phyloP scores from a whole-genome alignment of 2,113 vertebrate genomes.

The Ranitomeya variabilis region DNA sequence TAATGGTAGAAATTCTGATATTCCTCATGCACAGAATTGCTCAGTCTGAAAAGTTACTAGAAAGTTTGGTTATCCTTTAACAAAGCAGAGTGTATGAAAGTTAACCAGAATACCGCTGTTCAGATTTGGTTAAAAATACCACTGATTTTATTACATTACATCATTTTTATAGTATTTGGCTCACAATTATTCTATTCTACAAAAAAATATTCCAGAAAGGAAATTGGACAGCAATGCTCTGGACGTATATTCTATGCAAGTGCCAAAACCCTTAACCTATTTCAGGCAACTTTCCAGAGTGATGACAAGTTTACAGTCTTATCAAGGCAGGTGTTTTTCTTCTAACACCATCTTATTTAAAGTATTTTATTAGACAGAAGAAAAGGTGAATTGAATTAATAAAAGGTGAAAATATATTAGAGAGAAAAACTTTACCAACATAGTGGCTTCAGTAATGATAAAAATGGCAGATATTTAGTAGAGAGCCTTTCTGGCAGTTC shows the following conservation, averaged over 20 bases:
- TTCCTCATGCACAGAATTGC: no score
- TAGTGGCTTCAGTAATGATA: no score
- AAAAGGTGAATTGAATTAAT: background rate
- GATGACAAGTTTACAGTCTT: constrained; percentile 28
- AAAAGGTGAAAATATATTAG: background rate
- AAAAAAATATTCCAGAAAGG: constrained; percentile 19
- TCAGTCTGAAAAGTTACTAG: no score
- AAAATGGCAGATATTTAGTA: no score
- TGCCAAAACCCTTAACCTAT: constrained; percentile 17
- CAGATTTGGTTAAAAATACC: constrained; percentile 17
- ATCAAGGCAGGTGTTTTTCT: constrained; percentile 31
- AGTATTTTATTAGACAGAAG: background rate
- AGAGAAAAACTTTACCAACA: no score
- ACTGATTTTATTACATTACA: constrained; percentile 41
- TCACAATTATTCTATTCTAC: constrained; percentile 19
- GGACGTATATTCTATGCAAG: background rate
- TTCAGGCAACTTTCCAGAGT: constrained; percentile 14
- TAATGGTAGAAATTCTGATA: no score
- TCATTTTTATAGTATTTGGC: constrained; percentile 42
- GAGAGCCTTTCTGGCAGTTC: no score
- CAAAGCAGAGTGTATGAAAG: background rate
- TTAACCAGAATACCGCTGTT: background rate
- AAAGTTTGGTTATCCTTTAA: no score
- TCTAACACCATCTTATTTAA: background rate
- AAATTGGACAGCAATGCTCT: constrained; percentile 15